These are phyloP conservation scores for Rhizomys pruinosus DNA, from an alignment of 2,113 vertebrate genomes.

Conservation along the genomic window DNA sequence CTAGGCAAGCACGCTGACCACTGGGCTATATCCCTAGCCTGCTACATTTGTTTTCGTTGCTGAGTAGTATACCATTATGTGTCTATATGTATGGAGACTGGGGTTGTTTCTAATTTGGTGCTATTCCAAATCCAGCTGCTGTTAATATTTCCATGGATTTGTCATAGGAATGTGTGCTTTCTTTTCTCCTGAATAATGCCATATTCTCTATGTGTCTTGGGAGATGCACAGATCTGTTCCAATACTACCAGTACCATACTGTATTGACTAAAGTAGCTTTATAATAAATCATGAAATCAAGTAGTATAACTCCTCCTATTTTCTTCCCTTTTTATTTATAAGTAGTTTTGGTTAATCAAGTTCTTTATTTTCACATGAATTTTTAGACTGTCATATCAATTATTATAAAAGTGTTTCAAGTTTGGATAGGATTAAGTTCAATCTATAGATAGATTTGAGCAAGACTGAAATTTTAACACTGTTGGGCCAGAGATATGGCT, in stretches of 20 bases:
- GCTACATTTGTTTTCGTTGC: conserved; percentile 20
- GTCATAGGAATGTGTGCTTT: neutral
- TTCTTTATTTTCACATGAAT: conserved; percentile 34
- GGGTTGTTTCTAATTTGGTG: neutral
- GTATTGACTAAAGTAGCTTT: neutral
- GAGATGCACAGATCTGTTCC: conserved; percentile 11
- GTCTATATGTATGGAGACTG: neutral
- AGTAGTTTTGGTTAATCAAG: conserved; percentile 9
- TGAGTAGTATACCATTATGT: conserved; percentile 14
- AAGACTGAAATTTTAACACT: neutral
- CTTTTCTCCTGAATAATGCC: neutral
- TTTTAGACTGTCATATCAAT: conserved; percentile 22
- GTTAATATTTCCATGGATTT: neutral
- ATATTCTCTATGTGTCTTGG: neutral
- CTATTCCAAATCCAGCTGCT: conserved; percentile 14
- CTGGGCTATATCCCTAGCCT: too few relatives aligned
- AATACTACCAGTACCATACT: neutral
- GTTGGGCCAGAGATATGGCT: neutral
- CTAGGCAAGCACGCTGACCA: neutral
- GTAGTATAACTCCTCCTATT: neutral
- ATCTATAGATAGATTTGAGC: conserved; percentile 17
- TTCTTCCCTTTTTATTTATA: neutral
- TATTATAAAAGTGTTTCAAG: conserved; percentile 43
- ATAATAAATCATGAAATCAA: neutral
- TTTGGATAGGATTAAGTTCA: conserved; percentile 11